Conservation (phyloP, 2,797 vertebrate species). For the Tragopan temminckii region DNA sequence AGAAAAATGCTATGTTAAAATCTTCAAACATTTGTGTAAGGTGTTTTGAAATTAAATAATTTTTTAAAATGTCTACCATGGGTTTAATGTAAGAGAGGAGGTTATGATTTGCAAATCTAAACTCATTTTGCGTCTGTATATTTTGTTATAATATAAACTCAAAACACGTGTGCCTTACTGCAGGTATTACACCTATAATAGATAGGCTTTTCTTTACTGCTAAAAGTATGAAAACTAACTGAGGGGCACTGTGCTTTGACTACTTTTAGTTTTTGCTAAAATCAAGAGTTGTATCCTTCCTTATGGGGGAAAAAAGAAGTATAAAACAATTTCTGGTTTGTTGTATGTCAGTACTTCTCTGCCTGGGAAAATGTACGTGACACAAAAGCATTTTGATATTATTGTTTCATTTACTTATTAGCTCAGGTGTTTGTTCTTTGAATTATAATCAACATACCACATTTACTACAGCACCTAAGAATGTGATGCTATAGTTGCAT, state of each 20-base stretch:
- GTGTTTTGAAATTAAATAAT: not conserved
- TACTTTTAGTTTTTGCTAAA: not conserved
- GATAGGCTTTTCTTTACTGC: not conserved
- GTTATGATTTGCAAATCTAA: not conserved
- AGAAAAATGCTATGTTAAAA: not conserved
- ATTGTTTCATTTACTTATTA: not conserved
- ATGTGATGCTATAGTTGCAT: not conserved
- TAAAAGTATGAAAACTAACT: not conserved
- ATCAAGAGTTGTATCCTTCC: accelerated
- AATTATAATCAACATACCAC: not conserved
- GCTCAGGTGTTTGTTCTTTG: not conserved
- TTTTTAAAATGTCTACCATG: not conserved
- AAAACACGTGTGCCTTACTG: not conserved
- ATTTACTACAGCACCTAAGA: not conserved
- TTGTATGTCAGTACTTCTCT: not conserved
- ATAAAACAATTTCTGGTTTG: not conserved
- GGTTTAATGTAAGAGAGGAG: not conserved
- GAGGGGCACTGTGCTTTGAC: not conserved
- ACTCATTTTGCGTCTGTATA: not conserved
- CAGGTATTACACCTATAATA: not conserved
- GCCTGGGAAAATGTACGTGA: not conserved
- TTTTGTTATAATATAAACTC: not conserved
- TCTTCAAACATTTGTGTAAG: not conserved
- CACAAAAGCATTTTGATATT: not conserved
- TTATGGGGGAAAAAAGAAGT: not conserved